These are phyloP conservation scores for Ophion slaviceki DNA, from an alignment of 2,888 invertebrate species.

Conservation along the genomic window DNA sequence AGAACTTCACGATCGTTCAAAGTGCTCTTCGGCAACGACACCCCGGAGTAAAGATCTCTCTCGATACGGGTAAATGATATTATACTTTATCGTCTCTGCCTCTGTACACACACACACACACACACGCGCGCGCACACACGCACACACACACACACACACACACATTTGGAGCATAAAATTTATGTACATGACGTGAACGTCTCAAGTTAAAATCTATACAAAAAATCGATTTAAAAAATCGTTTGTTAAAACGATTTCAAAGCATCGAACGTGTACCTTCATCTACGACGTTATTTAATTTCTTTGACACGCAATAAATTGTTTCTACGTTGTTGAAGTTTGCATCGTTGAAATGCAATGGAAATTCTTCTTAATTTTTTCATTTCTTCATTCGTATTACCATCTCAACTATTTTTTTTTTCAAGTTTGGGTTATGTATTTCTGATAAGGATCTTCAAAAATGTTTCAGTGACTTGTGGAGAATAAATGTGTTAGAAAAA, in stretches of 20 bases:
- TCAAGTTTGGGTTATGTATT: too few relatives aligned
- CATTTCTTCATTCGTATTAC: too few relatives aligned
- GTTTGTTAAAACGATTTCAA: background rate
- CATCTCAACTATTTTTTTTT: too few relatives aligned
- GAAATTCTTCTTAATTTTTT: too few relatives aligned
- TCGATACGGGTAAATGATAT: slow-evolving; percentile 36
- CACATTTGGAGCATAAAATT: background rate
- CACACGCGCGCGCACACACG: background rate
- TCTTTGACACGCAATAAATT: background rate
- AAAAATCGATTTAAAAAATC: background rate
- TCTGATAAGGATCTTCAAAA: too few relatives aligned
- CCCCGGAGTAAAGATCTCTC: slow-evolving; percentile 41
- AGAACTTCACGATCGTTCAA: slow-evolving; percentile 56
- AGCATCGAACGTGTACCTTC: background rate
- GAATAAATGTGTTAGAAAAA: too few relatives aligned
- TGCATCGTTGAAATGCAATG: too few relatives aligned
- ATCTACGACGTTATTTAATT: background rate
- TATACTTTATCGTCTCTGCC: slow-evolving; percentile 1
- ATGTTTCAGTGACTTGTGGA: too few relatives aligned
- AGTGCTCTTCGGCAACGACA: slow-evolving; percentile 52
- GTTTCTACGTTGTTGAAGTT: too few relatives aligned
- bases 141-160: background rate
- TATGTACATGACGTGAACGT: background rate
- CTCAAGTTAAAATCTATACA: background rate
- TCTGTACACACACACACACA: background rate